These are phyloP conservation scores for Eupsilia transversa DNA, from an alignment of 2,888 invertebrate genomes.

Conservation along the genomic window DNA sequence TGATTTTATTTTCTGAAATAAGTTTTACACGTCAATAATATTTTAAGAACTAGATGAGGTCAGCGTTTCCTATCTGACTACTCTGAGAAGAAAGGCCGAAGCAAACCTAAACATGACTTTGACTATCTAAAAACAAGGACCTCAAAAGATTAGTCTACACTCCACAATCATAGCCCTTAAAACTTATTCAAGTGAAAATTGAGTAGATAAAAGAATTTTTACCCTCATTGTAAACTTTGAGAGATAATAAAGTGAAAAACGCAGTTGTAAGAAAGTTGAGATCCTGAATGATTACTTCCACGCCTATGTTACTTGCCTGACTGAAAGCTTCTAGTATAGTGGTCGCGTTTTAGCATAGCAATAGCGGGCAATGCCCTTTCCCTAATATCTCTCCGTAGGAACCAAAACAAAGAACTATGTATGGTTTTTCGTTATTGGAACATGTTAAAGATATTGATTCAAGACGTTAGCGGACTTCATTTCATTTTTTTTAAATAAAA, in stretches of 20 bases:
- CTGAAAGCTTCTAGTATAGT: background rate
- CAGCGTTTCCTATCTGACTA: no score
- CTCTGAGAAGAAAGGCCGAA: no score
- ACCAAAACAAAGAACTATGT: no score
- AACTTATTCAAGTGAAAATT: constrained; percentile 39
- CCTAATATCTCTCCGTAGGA: background rate
- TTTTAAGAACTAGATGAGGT: no score
- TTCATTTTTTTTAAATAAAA: no score
- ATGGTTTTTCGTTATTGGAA: no score
- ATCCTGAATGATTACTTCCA: constrained; percentile 22
- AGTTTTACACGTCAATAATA: no score
- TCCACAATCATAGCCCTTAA: constrained; percentile 18
- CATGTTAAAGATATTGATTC: no score
- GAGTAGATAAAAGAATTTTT: constrained; percentile 41
- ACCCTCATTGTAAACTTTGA: constrained; percentile 39
- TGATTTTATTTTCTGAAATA: no score
- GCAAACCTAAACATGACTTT: background rate
- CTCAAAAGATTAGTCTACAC: constrained; percentile 7
- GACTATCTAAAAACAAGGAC: no score
- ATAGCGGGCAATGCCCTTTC: background rate
- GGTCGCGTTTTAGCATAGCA: background rate
- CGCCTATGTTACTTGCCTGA: background rate
- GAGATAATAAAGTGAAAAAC: constrained; percentile 25
- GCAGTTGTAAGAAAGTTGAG: constrained; percentile 17
- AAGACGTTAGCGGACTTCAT: no score